Evolutionary conservation across 2,888 invertebrate species (phyloP).

Genomic region (Erebia ligea): DNA sequence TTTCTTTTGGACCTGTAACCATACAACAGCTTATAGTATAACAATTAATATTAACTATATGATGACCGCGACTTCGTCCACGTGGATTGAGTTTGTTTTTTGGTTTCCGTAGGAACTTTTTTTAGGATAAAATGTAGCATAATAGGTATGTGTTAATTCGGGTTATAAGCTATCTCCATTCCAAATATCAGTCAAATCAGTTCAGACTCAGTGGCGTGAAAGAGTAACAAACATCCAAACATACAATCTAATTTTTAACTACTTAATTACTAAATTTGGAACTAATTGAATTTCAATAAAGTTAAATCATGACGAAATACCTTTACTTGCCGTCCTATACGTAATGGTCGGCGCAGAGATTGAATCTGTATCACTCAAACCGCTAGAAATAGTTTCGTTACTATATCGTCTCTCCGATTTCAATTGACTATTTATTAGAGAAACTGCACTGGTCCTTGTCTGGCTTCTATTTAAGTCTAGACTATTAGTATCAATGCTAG

Average conservation of each 20-base stretch:
- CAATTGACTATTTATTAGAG: constrained; percentile 70
- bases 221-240: too few species aligned
- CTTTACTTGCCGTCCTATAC: constrained; percentile 60
- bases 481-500: constrained; percentile 42
- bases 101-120: too few species aligned
- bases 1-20: constrained; percentile 41
- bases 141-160: too few species aligned
- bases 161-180: too few species aligned
- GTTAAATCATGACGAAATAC: constrained; percentile 47
- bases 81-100: too few species aligned
- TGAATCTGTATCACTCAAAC: constrained; percentile 42
- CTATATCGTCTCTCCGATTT: constrained; percentile 56
- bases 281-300: too few species aligned
- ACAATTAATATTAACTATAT: not conserved
- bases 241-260: too few species aligned
- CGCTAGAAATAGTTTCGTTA: constrained; percentile 50
- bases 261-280: too few species aligned
- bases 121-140: too few species aligned
- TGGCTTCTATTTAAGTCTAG: constrained; percentile 43
- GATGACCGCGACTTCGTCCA: too few species aligned
- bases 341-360: not conserved
- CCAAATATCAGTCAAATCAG: too few species aligned
- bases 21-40: not conserved
- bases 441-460: constrained; percentile 59
- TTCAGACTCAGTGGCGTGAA: too few species aligned